Percentiles rank a stretch among this genome's conserved stretches.
Evolutionary conservation across 2,797 vertebrate genomes (phyloP).

Genomic region (Notamacropus eugenii): DNA sequence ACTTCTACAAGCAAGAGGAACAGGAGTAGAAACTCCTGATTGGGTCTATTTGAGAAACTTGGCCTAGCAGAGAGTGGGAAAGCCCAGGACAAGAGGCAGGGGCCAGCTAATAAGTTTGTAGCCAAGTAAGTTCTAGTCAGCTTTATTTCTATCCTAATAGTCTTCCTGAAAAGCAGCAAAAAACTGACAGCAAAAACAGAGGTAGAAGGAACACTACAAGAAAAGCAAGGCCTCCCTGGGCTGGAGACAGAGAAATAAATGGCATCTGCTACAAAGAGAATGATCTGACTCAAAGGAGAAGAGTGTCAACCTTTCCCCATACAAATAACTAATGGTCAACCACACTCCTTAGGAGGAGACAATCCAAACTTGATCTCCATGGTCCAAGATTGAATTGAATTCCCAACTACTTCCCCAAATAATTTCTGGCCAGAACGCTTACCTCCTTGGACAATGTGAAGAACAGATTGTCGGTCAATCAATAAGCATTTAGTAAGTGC

Average conservation of each 20-base stretch:
- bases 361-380: neutral
- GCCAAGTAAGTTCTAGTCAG: neutral
- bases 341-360: neutral
- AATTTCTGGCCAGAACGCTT: neutral
- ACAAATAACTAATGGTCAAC: neutral
- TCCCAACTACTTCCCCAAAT: neutral
- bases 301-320: neutral
- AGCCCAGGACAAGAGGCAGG: neutral
- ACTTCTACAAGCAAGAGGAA: neutral
- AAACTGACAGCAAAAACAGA: neutral
- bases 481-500: neutral
- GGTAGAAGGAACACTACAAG: neutral
- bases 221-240: neutral
- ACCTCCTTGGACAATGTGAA: neutral
- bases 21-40: neutral
- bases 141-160: neutral
- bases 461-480: neutral
- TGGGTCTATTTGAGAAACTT: neutral
- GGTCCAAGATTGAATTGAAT: neutral
- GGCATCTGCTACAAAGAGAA: neutral
- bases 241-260: neutral
- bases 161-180: neutral
- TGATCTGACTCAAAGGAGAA: neutral
- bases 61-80: neutral
- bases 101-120: too few species aligned